Evolutionary conservation across 2,888 invertebrate genomes (phyloP).

Genomic region (Phaonia tiefii): DNA sequence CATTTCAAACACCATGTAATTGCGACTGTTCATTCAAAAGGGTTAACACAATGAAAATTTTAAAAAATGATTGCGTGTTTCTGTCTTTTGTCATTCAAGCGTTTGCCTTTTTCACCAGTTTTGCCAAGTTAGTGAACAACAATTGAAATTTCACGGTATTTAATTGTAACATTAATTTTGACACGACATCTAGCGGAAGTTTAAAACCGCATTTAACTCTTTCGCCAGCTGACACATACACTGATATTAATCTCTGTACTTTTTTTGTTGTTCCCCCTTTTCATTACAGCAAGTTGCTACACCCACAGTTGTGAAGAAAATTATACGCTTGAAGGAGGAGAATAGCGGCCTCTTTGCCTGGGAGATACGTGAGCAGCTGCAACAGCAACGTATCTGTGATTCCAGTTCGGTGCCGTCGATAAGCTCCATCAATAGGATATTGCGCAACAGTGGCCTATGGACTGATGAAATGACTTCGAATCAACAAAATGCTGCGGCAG

Average conservation of each 20-base stretch:
- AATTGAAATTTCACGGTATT: constrained; percentile 78
- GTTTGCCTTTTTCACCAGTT: constrained; percentile 25
- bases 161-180: constrained; percentile 69
- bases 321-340: constrained; percentile 95
- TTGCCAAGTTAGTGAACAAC: constrained; percentile 52
- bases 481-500: constrained; percentile 78
- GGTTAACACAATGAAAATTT: no score
- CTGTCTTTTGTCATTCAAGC: no score
- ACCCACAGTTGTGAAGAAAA: constrained; percentile 96
- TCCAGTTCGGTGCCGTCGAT: constrained; percentile 95
- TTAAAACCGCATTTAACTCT: constrained; percentile 25
- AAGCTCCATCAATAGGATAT: constrained; percentile 95
- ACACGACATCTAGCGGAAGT: constrained; percentile 47
- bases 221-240: neutral
- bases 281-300: constrained; percentile 95
- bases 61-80: constrained; percentile 47
- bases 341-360: constrained; percentile 98
- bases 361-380: constrained; percentile 95
- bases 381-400: constrained; percentile 94
- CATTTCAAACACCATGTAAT: no score
- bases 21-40: no score
- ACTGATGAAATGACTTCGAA: constrained; percentile 83
- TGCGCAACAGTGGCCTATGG: constrained; percentile 93
- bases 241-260: neutral
- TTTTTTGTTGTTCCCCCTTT: constrained; percentile 48